Conservation (phyloP, 2,797 vertebrate species). For the Brachyrhaphis roseni region DNA sequence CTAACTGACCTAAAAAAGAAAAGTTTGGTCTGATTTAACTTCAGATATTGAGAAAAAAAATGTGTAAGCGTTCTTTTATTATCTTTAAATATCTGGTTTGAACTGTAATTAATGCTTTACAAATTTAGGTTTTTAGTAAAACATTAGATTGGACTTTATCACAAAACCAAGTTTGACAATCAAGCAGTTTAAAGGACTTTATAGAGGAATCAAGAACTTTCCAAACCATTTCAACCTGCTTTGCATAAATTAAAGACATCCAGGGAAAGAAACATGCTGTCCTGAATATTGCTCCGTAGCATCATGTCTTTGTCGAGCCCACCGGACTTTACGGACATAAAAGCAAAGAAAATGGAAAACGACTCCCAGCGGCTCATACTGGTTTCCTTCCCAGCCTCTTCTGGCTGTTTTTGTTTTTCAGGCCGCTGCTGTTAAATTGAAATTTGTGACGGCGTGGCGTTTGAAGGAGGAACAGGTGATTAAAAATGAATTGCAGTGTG, state of each 20-base stretch:
- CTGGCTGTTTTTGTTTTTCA: conserved; percentile 42
- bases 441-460: conserved; percentile 44
- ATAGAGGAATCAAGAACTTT: too few species aligned
- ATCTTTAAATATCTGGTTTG: too few species aligned
- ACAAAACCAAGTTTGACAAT: too few species aligned
- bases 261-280: background rate
- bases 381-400: conserved; percentile 29
- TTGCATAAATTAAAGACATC: conserved; percentile 13
- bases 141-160: too few species aligned
- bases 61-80: too few species aligned
- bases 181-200: too few species aligned
- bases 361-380: conserved; percentile 25
- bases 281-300: conserved; percentile 25
- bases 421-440: conserved; percentile 50
- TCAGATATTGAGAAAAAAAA: too few species aligned
- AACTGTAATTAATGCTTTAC: too few species aligned
- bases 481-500: conserved; percentile 62
- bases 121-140: too few species aligned
- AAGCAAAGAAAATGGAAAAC: conserved; percentile 31
- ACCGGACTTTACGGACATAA: conserved; percentile 20
- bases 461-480: conserved; percentile 56
- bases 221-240: too few species aligned
- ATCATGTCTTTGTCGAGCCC: conserved; percentile 12
- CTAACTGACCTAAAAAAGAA: too few species aligned
- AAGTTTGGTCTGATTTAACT: too few species aligned